Conservation (phyloP, 2,797 vertebrate species). For the Acestrorhynchus altus region DNA sequence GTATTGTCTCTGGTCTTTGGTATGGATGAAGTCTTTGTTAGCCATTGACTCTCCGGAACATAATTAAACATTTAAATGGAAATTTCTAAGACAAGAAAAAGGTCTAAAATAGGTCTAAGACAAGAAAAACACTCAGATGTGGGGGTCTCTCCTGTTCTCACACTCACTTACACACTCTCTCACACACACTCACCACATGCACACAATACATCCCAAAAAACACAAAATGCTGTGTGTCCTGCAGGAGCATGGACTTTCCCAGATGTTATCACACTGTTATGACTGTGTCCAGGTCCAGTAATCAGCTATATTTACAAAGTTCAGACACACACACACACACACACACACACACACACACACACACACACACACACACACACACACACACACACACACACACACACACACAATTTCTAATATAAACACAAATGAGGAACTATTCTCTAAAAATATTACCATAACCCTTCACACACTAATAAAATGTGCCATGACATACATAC, state of each 20-base stretch:
- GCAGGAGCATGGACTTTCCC: neutral
- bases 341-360: neutral
- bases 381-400: neutral
- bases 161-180: constrained; percentile 3
- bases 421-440: neutral
- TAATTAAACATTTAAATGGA: constrained; percentile 51
- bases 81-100: too few relatives aligned
- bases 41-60: constrained; percentile 23
- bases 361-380: neutral
- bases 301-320: neutral
- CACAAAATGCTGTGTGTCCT: neutral
- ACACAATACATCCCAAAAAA: too few relatives aligned
- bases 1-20: constrained; percentile 30
- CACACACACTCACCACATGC: too few relatives aligned
- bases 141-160: constrained; percentile 7
- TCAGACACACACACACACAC: neutral
- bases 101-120: too few relatives aligned
- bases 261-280: neutral
- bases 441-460: neutral
- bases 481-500: neutral
- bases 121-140: constrained; percentile 24
- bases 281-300: neutral
- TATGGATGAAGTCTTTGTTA: constrained; percentile 39
- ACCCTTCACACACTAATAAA: neutral
- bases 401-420: neutral